These are phyloP conservation scores for Leucophenga varia DNA, from an alignment of 1,140 invertebrate genomes.

Conservation along the genomic window DNA sequence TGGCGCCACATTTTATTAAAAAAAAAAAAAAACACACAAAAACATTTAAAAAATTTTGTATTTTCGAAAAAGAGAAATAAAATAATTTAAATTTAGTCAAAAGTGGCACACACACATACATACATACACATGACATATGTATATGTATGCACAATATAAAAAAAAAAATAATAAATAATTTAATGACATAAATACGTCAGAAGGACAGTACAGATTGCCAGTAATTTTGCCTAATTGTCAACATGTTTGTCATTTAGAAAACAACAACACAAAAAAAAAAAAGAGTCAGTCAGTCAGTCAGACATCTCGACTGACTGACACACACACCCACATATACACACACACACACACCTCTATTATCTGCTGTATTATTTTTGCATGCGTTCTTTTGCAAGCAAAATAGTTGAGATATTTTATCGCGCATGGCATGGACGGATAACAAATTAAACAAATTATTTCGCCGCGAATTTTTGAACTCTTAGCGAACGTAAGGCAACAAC, in stretches of 20 bases:
- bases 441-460: constrained; percentile 53
- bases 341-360: constrained; percentile 44
- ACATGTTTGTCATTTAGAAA: too few species aligned
- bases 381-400: constrained; percentile 57
- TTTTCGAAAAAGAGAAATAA: too few species aligned
- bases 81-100: too few species aligned
- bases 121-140: background rate
- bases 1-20: too few species aligned
- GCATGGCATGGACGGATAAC: constrained; percentile 57
- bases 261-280: constrained; percentile 2
- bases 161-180: too few species aligned
- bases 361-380: constrained; percentile 56
- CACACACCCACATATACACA: background rate
- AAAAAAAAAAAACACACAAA: constrained; percentile 11
- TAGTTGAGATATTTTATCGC: constrained; percentile 57
- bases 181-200: too few species aligned
- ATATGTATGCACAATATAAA: background rate
- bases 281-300: background rate
- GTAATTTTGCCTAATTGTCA: too few species aligned
- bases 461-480: constrained; percentile 45
- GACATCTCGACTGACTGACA: background rate
- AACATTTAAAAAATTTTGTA: constrained; percentile 1
- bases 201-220: too few species aligned
- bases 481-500: constrained; percentile 28
- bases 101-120: background rate